Base-by-base conservation (phyloP, 2,113 vertebrate genomes). In the Sterna hirundo region DNA sequence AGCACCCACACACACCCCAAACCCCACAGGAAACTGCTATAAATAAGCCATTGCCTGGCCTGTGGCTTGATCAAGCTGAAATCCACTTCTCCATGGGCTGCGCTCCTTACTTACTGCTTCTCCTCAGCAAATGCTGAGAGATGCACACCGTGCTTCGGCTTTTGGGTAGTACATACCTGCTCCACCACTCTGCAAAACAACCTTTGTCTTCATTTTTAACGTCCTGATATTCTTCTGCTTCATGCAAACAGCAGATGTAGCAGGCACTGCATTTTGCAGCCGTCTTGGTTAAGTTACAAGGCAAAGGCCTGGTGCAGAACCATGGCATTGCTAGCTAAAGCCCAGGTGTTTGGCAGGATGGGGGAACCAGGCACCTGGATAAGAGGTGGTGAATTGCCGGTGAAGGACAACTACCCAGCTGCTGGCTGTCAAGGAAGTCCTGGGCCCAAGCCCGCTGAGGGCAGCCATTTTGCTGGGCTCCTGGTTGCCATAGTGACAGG, bases 1-100 rank as follows among this genome's bases (percentile, higher is more conserved):
- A 74, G 38, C 30, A 84, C 2, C 2, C 10, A 0, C 30, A 11
- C 6, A 23, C 3, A 3, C 6, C 7, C 25, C 2, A 12, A 60
- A 27, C 4, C 15, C 15, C 32, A n/a, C 12, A 83, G 58, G 60
- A 83, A 86, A 77, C 25, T 25, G 30, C 18, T 49, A 6, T 69
- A 65, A 85, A 68, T 36, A 72, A 51, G 2, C 18, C 15, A 23
- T 29, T 78, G 30, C 19, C 70, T 76, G 26, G 12, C 8, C 27
- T 51, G 21, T 34, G 40, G 15, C 25, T 83, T 61, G 18, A 34
- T 40, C 10, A 26, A 23, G 23, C 32, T 51, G 69, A 83, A 77
- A 74, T 3, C 8, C 19, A 8, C 32, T 81, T 72, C 27, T 58
- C 23, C 26, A 42, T 22, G 19, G 26, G 8, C 47, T 3, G 0